Conservation (phyloP, 2,888 invertebrate species). For the Drosophila rubida region DNA sequence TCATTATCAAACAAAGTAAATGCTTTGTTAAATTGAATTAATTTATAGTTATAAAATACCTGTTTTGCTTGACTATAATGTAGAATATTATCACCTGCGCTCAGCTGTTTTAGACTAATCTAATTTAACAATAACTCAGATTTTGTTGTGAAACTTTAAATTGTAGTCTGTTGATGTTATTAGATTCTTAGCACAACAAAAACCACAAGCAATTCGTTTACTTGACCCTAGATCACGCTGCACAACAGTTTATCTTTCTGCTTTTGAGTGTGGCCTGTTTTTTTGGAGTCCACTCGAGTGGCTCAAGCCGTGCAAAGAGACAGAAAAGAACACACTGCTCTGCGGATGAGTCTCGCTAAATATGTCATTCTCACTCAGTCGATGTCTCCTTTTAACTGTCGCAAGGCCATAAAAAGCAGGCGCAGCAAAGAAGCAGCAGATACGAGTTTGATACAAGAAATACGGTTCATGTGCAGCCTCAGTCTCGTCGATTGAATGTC, state of each 20-base stretch:
- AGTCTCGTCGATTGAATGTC: constrained; percentile 70
- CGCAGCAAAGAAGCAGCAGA: constrained; percentile 15
- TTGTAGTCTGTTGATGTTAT: too few relatives aligned
- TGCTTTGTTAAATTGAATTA: too few relatives aligned
- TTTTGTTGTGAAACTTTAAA: too few relatives aligned
- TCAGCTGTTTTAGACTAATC: too few relatives aligned
- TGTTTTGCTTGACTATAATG: too few relatives aligned
- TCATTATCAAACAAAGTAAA: too few relatives aligned
- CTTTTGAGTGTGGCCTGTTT: background rate
- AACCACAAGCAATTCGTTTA: too few relatives aligned
- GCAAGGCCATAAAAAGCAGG: constrained; percentile 61
- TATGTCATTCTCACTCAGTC: background rate
- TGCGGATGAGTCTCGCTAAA: background rate
- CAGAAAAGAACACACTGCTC: background rate
- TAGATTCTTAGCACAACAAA: too few relatives aligned
- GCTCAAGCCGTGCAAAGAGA: background rate
- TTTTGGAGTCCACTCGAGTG: background rate
- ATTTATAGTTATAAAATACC: too few relatives aligned
- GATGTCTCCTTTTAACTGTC: background rate
- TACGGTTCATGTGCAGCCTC: constrained; percentile 45
- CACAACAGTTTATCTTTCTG: background rate
- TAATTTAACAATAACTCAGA: too few relatives aligned
- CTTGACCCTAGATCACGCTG: background rate
- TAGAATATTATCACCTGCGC: too few relatives aligned
- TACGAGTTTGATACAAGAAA: constrained; percentile 36